Evolutionary conservation across 2,888 invertebrate species (phyloP), one percentile per base, ranked within the genome.

Genomic region (Cephus rjabovi): DNA sequence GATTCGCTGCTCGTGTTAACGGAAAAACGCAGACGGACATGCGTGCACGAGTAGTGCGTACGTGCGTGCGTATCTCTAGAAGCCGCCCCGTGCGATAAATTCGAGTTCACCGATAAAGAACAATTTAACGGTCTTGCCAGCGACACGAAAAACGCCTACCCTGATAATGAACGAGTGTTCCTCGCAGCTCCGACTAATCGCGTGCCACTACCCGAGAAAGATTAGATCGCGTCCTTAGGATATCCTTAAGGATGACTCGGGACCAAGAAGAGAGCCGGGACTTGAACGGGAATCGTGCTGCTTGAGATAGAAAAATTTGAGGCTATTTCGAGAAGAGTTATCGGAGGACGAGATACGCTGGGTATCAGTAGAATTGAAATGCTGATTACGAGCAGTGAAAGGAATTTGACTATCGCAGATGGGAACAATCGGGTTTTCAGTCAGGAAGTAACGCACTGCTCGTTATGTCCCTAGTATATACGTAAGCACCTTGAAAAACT

Each of bases 61-160:
- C 71, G 76, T 35, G 76, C 76, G 35, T 71, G 33, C 56, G 34
- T 87, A 88, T 88, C 86, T 88, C 84, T 82, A 88, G 86, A 87
- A 87, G 85, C 85, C 88, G 87, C 86, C 87, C 87, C 82, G 30
- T 23, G 34, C 77, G 87, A 84, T 85, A 86, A 85, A 79, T 75
- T 77, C 80, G 77, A 74, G 75, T 74, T 74, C 76, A 75, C 78
- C 77, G 88, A 87, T 87, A 87, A 86, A 85, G 87, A 86, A 86
- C 84, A 85, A 86, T 88, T 86, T 86, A 30, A 88, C 86, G 86
- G 86, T 87, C 89, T 89, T 88, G 88, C 84, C 86, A 83, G 86
- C 85, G 89, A 89, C 87, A 88, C 83, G 86, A 85, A 87, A 88
- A 85, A 89, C 89, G 89, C 89, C 89, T 88, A 88, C 89, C 83